Evolutionary conservation across 2,113 vertebrate genomes (phyloP), one percentile per base, ranked within the genome.

Genomic region (Cottus gobio): DNA sequence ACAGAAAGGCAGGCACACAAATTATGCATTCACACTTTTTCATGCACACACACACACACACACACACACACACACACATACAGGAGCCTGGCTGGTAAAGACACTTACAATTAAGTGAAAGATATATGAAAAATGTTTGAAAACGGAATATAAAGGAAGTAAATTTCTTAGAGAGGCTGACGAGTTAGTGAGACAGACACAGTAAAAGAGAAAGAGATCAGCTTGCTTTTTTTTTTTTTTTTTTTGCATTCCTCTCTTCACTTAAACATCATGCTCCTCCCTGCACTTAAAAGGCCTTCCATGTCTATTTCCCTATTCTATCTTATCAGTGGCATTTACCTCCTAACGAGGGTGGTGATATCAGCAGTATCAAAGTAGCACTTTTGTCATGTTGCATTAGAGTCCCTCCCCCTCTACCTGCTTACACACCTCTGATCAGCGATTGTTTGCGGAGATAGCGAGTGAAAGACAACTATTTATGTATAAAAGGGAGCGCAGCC

Each of bases 361-460:
- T 77, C 85, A 84, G 77, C 77, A 36, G 83, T 94, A 93, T 95
- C 93, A 95, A 94, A 95, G 93, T 91, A 86, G 80, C 83, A 92
- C 90, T 95, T 91, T 93, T 94, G 93, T 94, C 94, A 92, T 88
- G 91, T 92, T 87, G 88, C 85, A 92, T 94, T 93, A 94, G 77
- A 63, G 63, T 70, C 85, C 84, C 86, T 90, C 83, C 87, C 82
- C 82, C 85, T 91, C 83, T 76, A 89, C 79, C 90, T 90, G 84
- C 76, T 83, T 87, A 87, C 87, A 86, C 90, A 89, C 85, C 87
- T 90, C 85, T 93, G 91, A 95, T 95, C 93, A 94, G 83, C 70
- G 52, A 90, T 83, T 93, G 94, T 93, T 94, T 93, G 88, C 85
- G 18, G 70, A 82, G 77, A 92, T 89, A 36, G 74, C 2, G 68